Percentiles rank a stretch among this genome's conserved stretches.
Conservation (phyloP, 2,797 vertebrate genomes). For the Balearica regulorum region DNA sequence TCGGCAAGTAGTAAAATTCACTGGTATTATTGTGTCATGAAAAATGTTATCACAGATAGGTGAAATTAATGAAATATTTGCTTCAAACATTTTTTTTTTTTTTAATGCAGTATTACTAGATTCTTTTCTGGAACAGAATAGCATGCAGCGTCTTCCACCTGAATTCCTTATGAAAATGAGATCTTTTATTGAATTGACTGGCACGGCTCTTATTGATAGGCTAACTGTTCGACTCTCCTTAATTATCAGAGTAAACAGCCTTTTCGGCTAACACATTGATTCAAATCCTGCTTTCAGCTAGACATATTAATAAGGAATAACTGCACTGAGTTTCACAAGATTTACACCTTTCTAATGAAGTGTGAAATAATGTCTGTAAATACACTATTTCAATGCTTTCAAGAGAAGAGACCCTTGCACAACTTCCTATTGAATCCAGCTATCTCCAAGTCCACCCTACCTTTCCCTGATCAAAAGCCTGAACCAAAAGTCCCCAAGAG, state of each 20-base stretch:
- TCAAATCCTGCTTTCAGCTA: neutral
- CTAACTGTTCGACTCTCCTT: neutral
- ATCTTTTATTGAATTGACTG: neutral
- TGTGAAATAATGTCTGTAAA: neutral
- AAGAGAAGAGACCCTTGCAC: neutral
- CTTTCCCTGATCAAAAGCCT: neutral
- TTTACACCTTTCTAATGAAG: neutral
- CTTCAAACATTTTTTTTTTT: neutral
- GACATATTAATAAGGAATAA: neutral
- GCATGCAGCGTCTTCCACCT: neutral
- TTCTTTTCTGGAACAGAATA: neutral
- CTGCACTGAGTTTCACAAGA: neutral
- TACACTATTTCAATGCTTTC: neutral
- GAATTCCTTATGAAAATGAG: neutral
- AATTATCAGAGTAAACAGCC: neutral
- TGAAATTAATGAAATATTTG: neutral
- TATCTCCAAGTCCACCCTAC: neutral
- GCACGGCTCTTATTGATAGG: neutral
- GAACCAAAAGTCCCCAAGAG: neutral
- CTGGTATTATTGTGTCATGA: neutral
- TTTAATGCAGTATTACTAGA: neutral
- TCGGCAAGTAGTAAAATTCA: neutral
- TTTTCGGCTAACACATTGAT: conserved; percentile 6
- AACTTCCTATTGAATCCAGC: neutral
- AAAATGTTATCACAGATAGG: neutral